phyloP scores from a whole-genome alignment of 92 coral and sea anemone species.

The Anthopleura xanthogrammica region DNA sequence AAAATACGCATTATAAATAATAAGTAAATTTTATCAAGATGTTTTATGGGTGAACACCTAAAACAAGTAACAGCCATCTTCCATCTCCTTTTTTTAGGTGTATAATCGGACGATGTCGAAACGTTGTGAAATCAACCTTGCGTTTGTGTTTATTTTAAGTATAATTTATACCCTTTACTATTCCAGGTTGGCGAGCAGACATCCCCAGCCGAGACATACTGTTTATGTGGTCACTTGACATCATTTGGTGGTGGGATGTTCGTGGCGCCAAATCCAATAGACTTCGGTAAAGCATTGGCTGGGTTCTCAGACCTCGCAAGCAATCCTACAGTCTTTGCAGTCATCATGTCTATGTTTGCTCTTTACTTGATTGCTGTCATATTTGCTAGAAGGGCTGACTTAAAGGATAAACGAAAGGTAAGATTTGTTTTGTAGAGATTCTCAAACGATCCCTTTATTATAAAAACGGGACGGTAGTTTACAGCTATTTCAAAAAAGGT shows the following conservation, averaged over 20 bases:
- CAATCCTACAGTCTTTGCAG: conserved; percentile 83
- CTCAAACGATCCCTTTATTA: too few relatives aligned
- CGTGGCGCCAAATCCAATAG: conserved; percentile 93
- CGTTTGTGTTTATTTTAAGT: neutral
- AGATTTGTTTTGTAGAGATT: neutral
- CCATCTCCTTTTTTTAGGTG: too few relatives aligned
- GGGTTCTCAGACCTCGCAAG: conserved; percentile 68
- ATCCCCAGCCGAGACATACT: conserved; percentile 41
- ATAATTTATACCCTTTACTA: neutral
- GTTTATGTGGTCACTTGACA: conserved; percentile 80
- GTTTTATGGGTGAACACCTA: too few relatives aligned
- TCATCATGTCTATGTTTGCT: conserved; percentile 77
- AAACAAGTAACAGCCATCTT: too few relatives aligned
- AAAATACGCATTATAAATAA: too few relatives aligned
- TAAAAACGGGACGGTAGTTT: too few relatives aligned
- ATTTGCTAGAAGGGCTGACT: conserved; percentile 83
- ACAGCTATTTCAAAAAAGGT: too few relatives aligned
- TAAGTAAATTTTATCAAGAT: too few relatives aligned
- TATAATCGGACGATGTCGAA: too few relatives aligned
- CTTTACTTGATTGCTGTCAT: conserved; percentile 67
- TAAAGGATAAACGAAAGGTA: conserved; percentile 75
- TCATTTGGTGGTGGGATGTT: conserved; percentile 90
- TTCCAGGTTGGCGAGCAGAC: conserved; percentile 51
- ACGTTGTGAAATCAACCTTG: too few relatives aligned
- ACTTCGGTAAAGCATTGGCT: conserved; percentile 60